phyloP scores from a whole-genome alignment of 2,797 vertebrate genomes.

The Rhynchonycteris naso region DNA sequence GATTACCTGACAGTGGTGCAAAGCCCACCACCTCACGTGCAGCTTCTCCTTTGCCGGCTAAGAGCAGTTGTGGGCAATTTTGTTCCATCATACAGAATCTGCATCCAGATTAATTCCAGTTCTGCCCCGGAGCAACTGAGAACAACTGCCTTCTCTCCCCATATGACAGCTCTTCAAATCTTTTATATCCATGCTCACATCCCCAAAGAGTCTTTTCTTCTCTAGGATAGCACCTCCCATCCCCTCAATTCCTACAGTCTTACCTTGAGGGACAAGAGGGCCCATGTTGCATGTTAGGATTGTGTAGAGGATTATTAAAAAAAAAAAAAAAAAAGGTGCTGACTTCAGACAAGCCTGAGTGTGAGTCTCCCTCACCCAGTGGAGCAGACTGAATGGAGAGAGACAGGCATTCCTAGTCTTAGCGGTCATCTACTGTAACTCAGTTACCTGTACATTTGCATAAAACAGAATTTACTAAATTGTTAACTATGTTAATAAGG shows the following conservation, averaged over 20 bases:
- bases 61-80: slow-evolving; percentile 50
- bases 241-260: slow-evolving; percentile 46
- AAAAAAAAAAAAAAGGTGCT: neutral
- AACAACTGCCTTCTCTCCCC: slow-evolving; percentile 65
- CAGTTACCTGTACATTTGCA: neutral
- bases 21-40: neutral
- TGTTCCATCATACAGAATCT: slow-evolving; percentile 59
- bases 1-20: slow-evolving; percentile 8
- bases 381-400: neutral
- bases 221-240: slow-evolving; percentile 59
- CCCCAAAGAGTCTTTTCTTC: slow-evolving; percentile 56
- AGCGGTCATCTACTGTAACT: neutral
- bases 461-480: neutral
- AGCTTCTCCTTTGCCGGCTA: slow-evolving; percentile 14
- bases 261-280: slow-evolving; percentile 53
- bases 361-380: neutral
- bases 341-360: neutral
- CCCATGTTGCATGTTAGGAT: slow-evolving; percentile 12
- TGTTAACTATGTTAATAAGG: neutral
- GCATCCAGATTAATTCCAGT: slow-evolving; percentile 68
- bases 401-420: neutral
- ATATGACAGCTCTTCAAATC: slow-evolving; percentile 62
- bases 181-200: slow-evolving; percentile 58
- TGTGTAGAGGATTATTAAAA: neutral
- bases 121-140: slow-evolving; percentile 63